Base-by-base conservation (phyloP, 2,888 invertebrate species). In the Sinhomidia bicolor region DNA sequence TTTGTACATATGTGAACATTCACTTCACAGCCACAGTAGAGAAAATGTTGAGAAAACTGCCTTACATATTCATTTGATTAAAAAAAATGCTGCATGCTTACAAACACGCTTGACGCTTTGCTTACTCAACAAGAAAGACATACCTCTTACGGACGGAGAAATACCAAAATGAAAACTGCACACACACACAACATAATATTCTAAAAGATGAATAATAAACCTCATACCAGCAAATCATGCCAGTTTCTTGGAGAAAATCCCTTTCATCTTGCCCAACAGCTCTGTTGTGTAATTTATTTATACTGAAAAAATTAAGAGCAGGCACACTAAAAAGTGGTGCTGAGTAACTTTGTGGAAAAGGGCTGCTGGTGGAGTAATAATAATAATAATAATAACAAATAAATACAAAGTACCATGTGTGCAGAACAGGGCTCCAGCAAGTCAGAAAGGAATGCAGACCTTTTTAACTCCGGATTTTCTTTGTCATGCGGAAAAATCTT, bases 371-470 rank as follows among this genome's bases (percentile, higher is more conserved):
- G 12, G 10, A 47, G 10, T 2, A 47, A 12, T 47, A 47, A 47
- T 47, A 47, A n/a, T 47, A 54, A 54, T 47, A 47, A 47, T 41
- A 41, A 6, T 4, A 6, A 41, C n/a, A 5, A 5, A 14, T 60
- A 47, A 65, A 68, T 32, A 36, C 32, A 68, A 10, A 68, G 36
- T 62, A 14, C 10, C 29, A 62, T 62, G 62, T 62, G 20, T 17
- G 65, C 65, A 68, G n/a, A n/a, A 65, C 17, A 71, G 29, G 71
- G 71, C 7, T 23, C 9, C 6, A 51, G 29, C 62, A 41, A 79
- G 36, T 57, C 60, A 80, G 41, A 41, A 44, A 62, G n/a, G 60
- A 80, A 80, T 80, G 80, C 26, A 57, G 54, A 71, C 71, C 83
- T 57, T 83, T 83, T 83, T 82, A 20, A 36, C 47, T 23, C 57